Evolutionary conservation across 1,140 invertebrate genomes (phyloP), one percentile per base, ranked within the genome.

Genomic region (Drosophila paulistorum): DNA sequence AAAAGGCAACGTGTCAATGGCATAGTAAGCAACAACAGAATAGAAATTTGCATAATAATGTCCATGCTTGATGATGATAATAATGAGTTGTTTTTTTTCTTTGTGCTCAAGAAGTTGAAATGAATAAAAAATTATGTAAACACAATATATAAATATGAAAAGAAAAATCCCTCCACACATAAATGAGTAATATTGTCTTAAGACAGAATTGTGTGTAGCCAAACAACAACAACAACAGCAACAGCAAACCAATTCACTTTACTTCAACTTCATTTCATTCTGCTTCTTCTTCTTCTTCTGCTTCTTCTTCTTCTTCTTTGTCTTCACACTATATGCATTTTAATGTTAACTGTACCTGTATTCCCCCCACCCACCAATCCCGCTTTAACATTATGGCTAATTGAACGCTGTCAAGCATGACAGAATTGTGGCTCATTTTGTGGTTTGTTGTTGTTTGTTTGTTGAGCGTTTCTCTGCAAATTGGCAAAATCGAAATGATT

Each of bases 41-140:
- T 14, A 41, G 42, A 65, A 74, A 86, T 86, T 86, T 83, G 74
- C 83, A 86, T 86, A 79, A 86, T 86, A 86, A 87, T 87, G 57
- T 58, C 63, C 54, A 48, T 65, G 75, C 78, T 71, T 68, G 10
- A 37, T 37, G 35, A 37, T 37, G 7, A 37, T 37, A 37, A 61
- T 57, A 68, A 54, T 60, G 30, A 30, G 30, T 7, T 30, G 30
- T 30, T 30, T 30, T 30, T 30, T 30, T 30, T 30, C 74, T 68
- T 61, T 68, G 65, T 68, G 65, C 48, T 67, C 72, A 85, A 77
- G 65, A 78, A 86, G 81, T 70, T 33, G 5, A 71, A 70, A 39
- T 39, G 30, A 86, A 85, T 82, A 78, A 71, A 73, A 63, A 73
- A 77, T 76, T 55, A 76, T 79, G 83, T 87, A 86, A 86, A 87